Evolutionary conservation across 2,113 vertebrate genomes (phyloP).

Genomic region (Onychostruthus taczanowskii): DNA sequence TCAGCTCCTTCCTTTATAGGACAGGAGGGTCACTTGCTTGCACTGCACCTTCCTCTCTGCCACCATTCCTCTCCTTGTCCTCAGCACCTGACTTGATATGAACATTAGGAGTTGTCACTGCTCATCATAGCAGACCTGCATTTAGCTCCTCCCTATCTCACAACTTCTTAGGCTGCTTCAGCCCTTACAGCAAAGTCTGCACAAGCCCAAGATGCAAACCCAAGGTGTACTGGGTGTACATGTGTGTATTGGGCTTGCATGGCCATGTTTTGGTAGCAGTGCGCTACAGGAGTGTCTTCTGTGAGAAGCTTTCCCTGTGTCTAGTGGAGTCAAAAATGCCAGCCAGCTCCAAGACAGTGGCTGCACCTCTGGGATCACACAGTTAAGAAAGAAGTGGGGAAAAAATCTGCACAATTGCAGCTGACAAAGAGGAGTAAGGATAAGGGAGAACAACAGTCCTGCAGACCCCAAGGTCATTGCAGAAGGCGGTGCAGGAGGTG

Average conservation of each 20-base stretch:
- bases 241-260: not conserved
- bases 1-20: not conserved
- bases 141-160: not conserved
- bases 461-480: not conserved
- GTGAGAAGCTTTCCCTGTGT: not conserved
- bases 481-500: not conserved
- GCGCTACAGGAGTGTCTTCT: not conserved
- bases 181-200: not conserved
- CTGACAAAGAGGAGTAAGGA: not conserved
- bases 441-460: not conserved
- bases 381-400: not conserved
- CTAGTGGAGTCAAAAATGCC: not conserved
- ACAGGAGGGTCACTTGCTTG: not conserved
- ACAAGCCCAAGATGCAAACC: not conserved
- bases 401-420: not conserved
- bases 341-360: not conserved
- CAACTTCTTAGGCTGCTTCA: not conserved
- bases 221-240: not conserved
- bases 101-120: not conserved
- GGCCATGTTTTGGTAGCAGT: not conserved
- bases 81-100: not conserved
- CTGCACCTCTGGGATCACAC: not conserved
- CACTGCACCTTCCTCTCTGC: not conserved
- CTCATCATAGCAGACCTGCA: not conserved
- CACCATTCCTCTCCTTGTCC: not conserved